Percentiles rank a stretch among this genome's conserved stretches.
These are phyloP conservation scores for Corythornis madagascariensis DNA, from an alignment of 2,113 vertebrate species.

Conservation along the genomic window DNA sequence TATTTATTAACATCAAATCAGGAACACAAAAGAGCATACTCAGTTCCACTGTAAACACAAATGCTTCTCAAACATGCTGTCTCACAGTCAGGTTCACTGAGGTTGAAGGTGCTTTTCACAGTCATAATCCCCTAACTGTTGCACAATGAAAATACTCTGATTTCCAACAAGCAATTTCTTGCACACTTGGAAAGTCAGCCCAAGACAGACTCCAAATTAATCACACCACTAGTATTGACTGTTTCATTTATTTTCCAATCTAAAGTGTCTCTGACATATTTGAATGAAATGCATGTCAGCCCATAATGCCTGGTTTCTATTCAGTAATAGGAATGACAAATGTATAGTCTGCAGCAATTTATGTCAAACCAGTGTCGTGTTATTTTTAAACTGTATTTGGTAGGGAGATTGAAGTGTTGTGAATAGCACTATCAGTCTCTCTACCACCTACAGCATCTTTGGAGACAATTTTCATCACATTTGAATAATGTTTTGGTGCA, in stretches of 20 bases:
- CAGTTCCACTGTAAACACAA: not conserved
- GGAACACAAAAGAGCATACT: not conserved
- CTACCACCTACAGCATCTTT: conserved; percentile 11
- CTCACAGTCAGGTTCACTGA: not conserved
- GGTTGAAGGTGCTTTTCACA: not conserved
- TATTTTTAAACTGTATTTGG: conserved; percentile 42
- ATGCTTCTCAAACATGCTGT: not conserved
- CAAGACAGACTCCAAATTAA: not conserved
- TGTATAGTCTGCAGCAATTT: conserved; percentile 38
- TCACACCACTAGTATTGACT: not conserved
- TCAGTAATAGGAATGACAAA: conserved; percentile 22
- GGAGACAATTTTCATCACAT: conserved; percentile 51
- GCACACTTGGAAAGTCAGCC: not conserved
- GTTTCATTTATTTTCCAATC: conserved; percentile 45
- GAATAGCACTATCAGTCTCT: conserved; percentile 45
- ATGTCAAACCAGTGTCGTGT: conserved; percentile 38
- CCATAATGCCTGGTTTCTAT: conserved; percentile 31
- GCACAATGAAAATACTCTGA: not conserved
- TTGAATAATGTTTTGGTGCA: conserved; percentile 44
- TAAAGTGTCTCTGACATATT: conserved; percentile 10
- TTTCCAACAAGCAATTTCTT: not conserved
- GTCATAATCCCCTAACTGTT: not conserved
- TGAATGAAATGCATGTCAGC: conserved; percentile 22
- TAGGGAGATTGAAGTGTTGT: conserved; percentile 40
- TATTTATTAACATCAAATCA: not conserved